Evolutionary conservation across 2,113 vertebrate genomes (phyloP).

Genomic region (Ailuropoda melanoleuca): DNA sequence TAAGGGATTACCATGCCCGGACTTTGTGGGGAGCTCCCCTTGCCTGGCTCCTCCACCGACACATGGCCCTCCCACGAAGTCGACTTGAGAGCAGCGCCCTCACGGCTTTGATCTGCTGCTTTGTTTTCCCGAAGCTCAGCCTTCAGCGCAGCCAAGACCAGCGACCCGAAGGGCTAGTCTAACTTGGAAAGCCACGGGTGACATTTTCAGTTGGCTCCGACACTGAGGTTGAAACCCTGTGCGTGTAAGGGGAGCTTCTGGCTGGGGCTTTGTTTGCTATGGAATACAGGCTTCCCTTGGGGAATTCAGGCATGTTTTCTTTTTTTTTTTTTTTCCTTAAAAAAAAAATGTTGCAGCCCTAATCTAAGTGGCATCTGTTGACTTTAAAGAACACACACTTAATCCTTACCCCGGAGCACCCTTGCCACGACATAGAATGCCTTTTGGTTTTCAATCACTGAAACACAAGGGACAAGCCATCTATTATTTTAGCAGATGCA

Average conservation of each 20-base stretch:
- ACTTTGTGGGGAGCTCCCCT: not conserved
- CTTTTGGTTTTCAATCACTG: slow-evolving; percentile 28
- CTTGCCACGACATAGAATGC: not conserved
- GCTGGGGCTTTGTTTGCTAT: slow-evolving; percentile 50
- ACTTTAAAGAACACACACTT: slow-evolving; percentile 36
- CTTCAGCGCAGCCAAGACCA: not conserved
- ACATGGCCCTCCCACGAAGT: not conserved
- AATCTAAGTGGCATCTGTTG: slow-evolving; percentile 58
- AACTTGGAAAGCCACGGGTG: slow-evolving; percentile 29
- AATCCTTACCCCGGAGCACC: not conserved
- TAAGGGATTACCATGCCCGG: not conserved
- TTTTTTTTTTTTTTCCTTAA: not conserved
- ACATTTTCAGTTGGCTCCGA: slow-evolving; percentile 53
- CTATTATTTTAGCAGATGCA: not conserved
- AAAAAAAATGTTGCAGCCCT: not conserved
- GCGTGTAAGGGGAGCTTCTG: slow-evolving; percentile 29
- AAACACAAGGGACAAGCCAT: slow-evolving; percentile 1
- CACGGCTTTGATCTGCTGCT: not conserved
- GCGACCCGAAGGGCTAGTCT: not conserved
- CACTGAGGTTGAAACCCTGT: slow-evolving; percentile 32
- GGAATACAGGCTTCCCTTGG: slow-evolving; percentile 42
- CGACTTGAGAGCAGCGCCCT: not conserved
- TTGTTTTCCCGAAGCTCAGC: slow-evolving; percentile 28
- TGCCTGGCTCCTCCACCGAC: not conserved
- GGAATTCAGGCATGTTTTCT: slow-evolving; percentile 55